phyloP scores from a whole-genome alignment of 2,888 invertebrate genomes.

The Dimorphilus gyrociliatus region DNA sequence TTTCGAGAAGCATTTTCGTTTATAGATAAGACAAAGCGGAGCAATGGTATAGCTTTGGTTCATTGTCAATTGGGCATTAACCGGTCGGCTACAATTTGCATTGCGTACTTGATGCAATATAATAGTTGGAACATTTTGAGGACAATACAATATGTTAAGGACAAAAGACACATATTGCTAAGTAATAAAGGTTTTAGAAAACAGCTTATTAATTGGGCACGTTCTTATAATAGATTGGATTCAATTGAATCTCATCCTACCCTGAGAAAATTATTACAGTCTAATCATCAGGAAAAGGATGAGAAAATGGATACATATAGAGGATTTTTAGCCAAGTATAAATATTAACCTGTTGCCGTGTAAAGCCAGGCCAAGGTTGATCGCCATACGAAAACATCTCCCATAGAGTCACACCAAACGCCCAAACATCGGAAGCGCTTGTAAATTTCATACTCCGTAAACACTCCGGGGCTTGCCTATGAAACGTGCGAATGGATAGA shows the following conservation, averaged over 20 bases:
- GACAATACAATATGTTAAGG: conserved; percentile 9
- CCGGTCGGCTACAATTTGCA: conserved; percentile 11
- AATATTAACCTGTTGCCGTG: conserved; percentile 34
- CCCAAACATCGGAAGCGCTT: conserved; percentile 92
- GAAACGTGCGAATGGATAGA: conserved; percentile 4
- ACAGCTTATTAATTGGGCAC: conserved; percentile 10
- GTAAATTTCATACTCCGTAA: conserved; percentile 90
- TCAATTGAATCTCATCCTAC: no score
- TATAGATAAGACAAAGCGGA: conserved; percentile 7
- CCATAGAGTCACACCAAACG: conserved; percentile 94
- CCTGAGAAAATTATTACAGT: no score
- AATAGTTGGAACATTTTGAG: conserved; percentile 7
- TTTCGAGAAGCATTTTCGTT: conserved; percentile 10
- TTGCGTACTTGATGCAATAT: conserved; percentile 10
- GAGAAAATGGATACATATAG: no score
- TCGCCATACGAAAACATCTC: conserved; percentile 98
- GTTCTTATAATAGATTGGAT: no score
- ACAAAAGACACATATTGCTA: conserved; percentile 9
- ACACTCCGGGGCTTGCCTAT: conserved; percentile 88
- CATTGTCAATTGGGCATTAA: conserved; percentile 15
- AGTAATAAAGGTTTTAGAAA: conserved; percentile 10
- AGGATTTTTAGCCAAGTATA: no score
- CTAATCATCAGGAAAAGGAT: no score
- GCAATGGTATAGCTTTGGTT: conserved; percentile 10
- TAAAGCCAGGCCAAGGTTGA: conserved; percentile 63